A percentile compares a stretch with the other conserved stretches of the same genome.
phyloP scores from a whole-genome alignment of 2,797 vertebrate species.

The Acanthurus tractus region DNA sequence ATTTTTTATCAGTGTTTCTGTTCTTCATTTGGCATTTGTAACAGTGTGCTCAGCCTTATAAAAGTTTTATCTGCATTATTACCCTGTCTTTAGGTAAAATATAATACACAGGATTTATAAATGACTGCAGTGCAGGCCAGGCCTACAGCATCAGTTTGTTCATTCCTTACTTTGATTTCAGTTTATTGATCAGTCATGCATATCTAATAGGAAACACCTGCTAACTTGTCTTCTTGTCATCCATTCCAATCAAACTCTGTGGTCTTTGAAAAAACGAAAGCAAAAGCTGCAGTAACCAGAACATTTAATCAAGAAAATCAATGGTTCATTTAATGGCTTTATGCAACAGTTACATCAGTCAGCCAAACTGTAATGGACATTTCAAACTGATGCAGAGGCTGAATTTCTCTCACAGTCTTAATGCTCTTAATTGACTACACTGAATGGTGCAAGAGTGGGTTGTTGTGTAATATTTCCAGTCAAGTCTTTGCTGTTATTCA shows the following conservation, averaged over 20 bases:
- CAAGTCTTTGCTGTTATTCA: constrained; percentile 1
- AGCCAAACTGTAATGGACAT: constrained; percentile 25
- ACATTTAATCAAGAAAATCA: constrained; percentile 28
- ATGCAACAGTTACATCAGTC: constrained; percentile 34
- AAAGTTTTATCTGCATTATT: background rate
- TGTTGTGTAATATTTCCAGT: constrained; percentile 24
- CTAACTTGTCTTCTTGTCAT: constrained; percentile 2
- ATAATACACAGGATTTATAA: background rate
- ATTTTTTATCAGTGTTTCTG: background rate
- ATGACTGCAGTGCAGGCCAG: background rate
- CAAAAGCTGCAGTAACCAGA: background rate
- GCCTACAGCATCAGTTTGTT: background rate
- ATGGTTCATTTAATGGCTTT: constrained; percentile 33
- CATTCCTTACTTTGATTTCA: background rate
- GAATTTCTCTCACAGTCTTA: constrained; percentile 13
- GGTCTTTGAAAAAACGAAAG: background rate
- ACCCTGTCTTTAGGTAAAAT: background rate
- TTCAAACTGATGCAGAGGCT: constrained; percentile 9
- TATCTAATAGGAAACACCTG: no score
- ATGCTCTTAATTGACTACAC: constrained; percentile 27
- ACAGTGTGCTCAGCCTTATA: no score
- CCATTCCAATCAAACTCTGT: background rate
- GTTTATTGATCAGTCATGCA: background rate
- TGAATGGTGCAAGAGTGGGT: constrained; percentile 21
- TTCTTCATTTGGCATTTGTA: background rate